phyloP scores from a whole-genome alignment of 2,797 vertebrate species.

The Lutra lutra region DNA sequence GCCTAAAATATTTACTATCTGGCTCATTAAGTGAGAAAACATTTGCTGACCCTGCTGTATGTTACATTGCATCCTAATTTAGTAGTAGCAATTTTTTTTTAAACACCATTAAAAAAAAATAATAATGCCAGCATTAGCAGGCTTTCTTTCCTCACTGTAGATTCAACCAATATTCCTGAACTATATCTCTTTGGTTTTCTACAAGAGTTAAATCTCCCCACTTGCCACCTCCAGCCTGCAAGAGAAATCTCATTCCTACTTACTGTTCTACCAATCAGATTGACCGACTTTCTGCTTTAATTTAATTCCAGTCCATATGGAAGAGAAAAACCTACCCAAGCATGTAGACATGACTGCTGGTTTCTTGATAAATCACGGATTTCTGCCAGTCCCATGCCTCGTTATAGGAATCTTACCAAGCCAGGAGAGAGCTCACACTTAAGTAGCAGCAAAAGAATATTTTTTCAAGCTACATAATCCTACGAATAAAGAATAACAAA shows the following conservation, averaged over 20 bases:
- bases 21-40: not conserved
- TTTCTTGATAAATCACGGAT: not conserved
- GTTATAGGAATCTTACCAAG: not conserved
- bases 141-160: not conserved
- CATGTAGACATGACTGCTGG: not conserved
- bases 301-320: not conserved
- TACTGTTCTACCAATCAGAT: not conserved
- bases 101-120: not conserved
- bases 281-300: not conserved
- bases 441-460: not conserved
- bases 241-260: not conserved
- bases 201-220: not conserved
- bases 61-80: not conserved
- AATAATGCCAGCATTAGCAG: not conserved
- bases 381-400: not conserved
- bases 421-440: not conserved
- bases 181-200: not conserved
- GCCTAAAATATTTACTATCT: not conserved
- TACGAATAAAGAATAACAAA: constrained; percentile 38
- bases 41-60: not conserved
- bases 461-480: constrained; percentile 29
- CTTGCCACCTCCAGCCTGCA: not conserved
- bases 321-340: constrained; percentile 38
- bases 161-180: not conserved
- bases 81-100: not conserved